These are phyloP conservation scores for Meteorus colon DNA, from an alignment of 2,888 invertebrate species.

Conservation along the genomic window DNA sequence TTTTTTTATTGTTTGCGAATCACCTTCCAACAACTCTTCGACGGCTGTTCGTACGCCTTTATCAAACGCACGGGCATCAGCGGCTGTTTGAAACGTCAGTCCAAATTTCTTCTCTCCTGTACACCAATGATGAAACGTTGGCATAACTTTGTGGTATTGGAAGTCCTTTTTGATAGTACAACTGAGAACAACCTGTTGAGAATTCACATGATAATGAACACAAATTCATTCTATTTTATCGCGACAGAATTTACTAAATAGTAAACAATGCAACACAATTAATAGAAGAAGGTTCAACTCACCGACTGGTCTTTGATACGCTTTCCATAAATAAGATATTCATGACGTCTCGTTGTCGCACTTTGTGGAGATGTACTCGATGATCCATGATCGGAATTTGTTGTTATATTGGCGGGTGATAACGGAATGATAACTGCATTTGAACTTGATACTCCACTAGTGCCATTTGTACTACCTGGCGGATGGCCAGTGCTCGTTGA, in stretches of 20 bases:
- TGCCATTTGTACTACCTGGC: slow-evolving; percentile 38
- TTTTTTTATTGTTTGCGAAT: slow-evolving; percentile 1
- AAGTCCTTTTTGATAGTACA: slow-evolving; percentile 97
- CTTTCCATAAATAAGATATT: slow-evolving; percentile 94
- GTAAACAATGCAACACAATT: slow-evolving; percentile 4
- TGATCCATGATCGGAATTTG: slow-evolving; percentile 62
- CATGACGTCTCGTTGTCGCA: slow-evolving; percentile 81
- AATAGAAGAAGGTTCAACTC: slow-evolving; percentile 66
- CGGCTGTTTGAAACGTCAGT: slow-evolving; percentile 95
- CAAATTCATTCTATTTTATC: background rate
- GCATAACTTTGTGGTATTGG: slow-evolving; percentile 98
- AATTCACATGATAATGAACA: background rate
- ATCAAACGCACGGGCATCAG: slow-evolving; percentile 95
- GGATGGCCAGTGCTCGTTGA: slow-evolving; percentile 58
- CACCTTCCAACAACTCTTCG: slow-evolving; percentile 92
- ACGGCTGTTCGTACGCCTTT: slow-evolving; percentile 92
- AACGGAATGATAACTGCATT: slow-evolving; percentile 54
- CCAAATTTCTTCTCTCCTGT: slow-evolving; percentile 97
- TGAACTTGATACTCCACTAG: slow-evolving; percentile 22
- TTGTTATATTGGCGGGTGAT: slow-evolving; percentile 59
- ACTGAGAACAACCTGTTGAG: slow-evolving; percentile 88
- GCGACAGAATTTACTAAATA: background rate
- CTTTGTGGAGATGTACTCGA: slow-evolving; percentile 71
- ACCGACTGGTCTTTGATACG: slow-evolving; percentile 95
- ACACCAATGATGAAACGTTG: slow-evolving; percentile 98